These are phyloP conservation scores for Muscina levida DNA, from an alignment of 2,888 invertebrate genomes.

Conservation along the genomic window DNA sequence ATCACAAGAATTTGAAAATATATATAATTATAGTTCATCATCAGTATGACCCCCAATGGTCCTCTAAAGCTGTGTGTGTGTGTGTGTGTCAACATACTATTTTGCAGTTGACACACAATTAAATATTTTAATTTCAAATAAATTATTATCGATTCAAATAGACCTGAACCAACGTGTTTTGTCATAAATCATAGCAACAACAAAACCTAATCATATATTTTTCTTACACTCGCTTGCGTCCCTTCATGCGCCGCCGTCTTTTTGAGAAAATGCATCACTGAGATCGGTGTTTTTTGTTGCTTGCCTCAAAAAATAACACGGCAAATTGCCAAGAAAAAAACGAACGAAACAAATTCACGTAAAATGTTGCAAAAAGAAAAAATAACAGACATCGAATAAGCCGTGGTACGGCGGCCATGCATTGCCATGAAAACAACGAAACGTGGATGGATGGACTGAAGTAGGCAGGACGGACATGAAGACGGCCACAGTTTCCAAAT, in stretches of 20 bases:
- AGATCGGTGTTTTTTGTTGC: slow-evolving; percentile 34
- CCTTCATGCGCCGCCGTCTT: not conserved
- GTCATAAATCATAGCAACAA: slow-evolving; percentile 54
- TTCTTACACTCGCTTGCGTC: not conserved
- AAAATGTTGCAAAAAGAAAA: not conserved
- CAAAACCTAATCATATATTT: slow-evolving; percentile 23
- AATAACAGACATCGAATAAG: not conserved
- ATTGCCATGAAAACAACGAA: slow-evolving; percentile 30
- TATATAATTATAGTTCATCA: too few species aligned
- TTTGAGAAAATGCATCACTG: slow-evolving; percentile 51
- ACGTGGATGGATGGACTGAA: not conserved
- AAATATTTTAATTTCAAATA: slow-evolving; percentile 13
- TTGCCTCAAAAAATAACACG: slow-evolving; percentile 29
- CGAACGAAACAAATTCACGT: slow-evolving; percentile 3
- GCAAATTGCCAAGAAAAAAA: slow-evolving; percentile 63
- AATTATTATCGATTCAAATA: slow-evolving; percentile 63
- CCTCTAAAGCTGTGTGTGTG: slow-evolving; percentile 40
- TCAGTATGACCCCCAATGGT: slow-evolving; percentile 47
- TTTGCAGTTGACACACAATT: not conserved
- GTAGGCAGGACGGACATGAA: not conserved
- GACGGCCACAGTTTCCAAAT: slow-evolving; percentile 52
- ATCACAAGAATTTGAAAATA: too few species aligned
- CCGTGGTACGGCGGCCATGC: slow-evolving; percentile 11
- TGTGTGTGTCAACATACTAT: slow-evolving; percentile 9
- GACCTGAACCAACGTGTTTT: slow-evolving; percentile 57